Conservation (phyloP, 2,888 invertebrate genomes). For the Yponomeuta plumbellus region DNA sequence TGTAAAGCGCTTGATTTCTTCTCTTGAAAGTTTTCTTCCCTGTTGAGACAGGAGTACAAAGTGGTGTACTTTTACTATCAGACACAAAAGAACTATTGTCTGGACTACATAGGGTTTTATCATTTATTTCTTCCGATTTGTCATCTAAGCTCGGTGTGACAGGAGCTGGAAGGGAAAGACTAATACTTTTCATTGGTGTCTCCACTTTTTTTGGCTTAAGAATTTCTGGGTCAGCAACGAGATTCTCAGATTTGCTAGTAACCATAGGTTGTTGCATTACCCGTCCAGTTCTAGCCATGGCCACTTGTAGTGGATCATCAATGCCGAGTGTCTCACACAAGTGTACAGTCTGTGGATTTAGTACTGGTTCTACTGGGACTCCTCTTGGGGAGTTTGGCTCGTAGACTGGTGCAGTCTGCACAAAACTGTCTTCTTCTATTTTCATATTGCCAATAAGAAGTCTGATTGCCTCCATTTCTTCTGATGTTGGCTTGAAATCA, state of each 20-base stretch:
- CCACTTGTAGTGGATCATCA: slow-evolving; percentile 86
- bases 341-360: slow-evolving; percentile 82
- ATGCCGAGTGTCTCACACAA: slow-evolving; percentile 83
- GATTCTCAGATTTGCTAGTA: slow-evolving; percentile 15
- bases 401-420: slow-evolving; percentile 82
- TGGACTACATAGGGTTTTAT: background rate
- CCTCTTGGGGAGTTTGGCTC: slow-evolving; percentile 47
- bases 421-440: slow-evolving; percentile 86
- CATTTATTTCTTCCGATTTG: background rate
- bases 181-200: slow-evolving; percentile 29
- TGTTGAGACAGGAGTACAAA: slow-evolving; percentile 43
- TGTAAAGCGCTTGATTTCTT: slow-evolving; percentile 62
- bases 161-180: slow-evolving; percentile 57
- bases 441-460: slow-evolving; percentile 80
- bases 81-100: slow-evolving; percentile 29
- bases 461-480: slow-evolving; percentile 81
- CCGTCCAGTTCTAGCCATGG: slow-evolving; percentile 72
- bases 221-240: slow-evolving; percentile 19
- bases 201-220: slow-evolving; percentile 38
- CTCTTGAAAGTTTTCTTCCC: slow-evolving; percentile 57
- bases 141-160: slow-evolving; percentile 27
- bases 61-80: slow-evolving; percentile 35
- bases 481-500: slow-evolving; percentile 83
- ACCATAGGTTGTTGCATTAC: slow-evolving; percentile 37
- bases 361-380: slow-evolving; percentile 66